Base-by-base conservation (phyloP, 2,797 vertebrate species). In the Graptemys geographica region DNA sequence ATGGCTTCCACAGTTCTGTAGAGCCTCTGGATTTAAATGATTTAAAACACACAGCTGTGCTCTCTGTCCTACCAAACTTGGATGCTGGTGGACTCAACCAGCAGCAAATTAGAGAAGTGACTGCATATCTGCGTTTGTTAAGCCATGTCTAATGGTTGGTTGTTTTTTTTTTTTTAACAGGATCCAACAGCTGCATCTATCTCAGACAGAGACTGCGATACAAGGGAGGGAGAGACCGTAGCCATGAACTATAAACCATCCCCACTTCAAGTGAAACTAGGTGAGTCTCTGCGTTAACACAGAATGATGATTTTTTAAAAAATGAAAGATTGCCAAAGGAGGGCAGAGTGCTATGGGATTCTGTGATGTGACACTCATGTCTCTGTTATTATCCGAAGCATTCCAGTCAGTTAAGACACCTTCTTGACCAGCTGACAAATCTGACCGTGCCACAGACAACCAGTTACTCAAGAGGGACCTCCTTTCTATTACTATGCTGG, bases 171-270 rank as follows among this genome's bases (percentile, higher is more conserved):
- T 41, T 41, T 93, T 90, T 84, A 84, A 37, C 92, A 99, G 99
- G 99, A 99, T 96, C 99, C 99, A 94, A 98, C 99, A 49, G 99
- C 99, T 12, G 98, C 99, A 51, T 98, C 99, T 78, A 98, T 99
- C 96, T 99, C 99, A 62, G 99, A 99, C 96, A 98, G 98, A 82
- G 99, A 99, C 96, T 98, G 99, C 52, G 99, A 99, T 84, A 97
- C 98, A 0, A 99, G 99, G 97, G 99, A 99, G 97, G 98, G 98
- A 81, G 99, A 99, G 98, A 99, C 98, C 47, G 99, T 99, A 98
- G 98, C 99, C 97, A 98, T 99, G 98, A 99, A 99, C 98, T 99
- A 99, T 98, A 99, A 99, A 97, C 99, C 99, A 33, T 99, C 99
- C 62, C 99, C 99, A 2, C 98, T 99, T 94, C 99, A 99, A 97